Evolutionary conservation across 2,888 invertebrate genomes (phyloP).

Genomic region (Lucinisca nassula): DNA sequence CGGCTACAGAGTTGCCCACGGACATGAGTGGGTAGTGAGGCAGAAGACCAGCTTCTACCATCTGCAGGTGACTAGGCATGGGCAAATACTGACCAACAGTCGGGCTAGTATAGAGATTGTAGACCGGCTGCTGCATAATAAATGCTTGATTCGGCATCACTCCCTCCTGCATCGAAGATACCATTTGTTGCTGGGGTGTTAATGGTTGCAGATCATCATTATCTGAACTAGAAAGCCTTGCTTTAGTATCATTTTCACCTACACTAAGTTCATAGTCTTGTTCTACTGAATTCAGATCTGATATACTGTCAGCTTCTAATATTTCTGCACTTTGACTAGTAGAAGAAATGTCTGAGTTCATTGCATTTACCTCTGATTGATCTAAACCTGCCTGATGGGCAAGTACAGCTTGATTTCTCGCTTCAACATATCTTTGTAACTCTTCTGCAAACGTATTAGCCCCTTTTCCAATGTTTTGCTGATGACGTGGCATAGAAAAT

Average conservation of each 20-base stretch:
- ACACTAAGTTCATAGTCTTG: not conserved
- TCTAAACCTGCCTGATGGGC: not conserved
- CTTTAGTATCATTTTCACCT: not conserved
- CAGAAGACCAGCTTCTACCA: conserved; percentile 70
- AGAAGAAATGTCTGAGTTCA: conserved; percentile 36
- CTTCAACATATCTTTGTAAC: conserved; percentile 48
- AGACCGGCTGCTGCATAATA: conserved; percentile 55
- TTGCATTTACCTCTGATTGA: conserved; percentile 27
- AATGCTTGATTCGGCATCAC: conserved; percentile 41
- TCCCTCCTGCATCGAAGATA: not conserved
- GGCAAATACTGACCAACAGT: conserved; percentile 43
- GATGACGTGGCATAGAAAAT: conserved; percentile 51
- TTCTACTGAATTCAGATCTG: not conserved
- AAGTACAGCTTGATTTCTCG: conserved; percentile 33
- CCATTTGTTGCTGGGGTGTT: conserved; percentile 6
- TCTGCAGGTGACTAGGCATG: conserved; percentile 32
- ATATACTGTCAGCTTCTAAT: not conserved
- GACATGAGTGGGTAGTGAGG: conserved; percentile 1
- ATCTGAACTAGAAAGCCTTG: not conserved
- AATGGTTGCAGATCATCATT: conserved; percentile 42
- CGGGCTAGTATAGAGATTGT: conserved; percentile 54
- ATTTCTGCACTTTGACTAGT: conserved; percentile 42
- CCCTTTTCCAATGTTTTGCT: conserved; percentile 28
- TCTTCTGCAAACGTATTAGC: conserved; percentile 64
- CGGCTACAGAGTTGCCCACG: not conserved